A percentile compares a stretch with the other conserved stretches of the same genome.
phyloP scores from a whole-genome alignment of 2,797 vertebrate species.

The Malurus leucopterus region DNA sequence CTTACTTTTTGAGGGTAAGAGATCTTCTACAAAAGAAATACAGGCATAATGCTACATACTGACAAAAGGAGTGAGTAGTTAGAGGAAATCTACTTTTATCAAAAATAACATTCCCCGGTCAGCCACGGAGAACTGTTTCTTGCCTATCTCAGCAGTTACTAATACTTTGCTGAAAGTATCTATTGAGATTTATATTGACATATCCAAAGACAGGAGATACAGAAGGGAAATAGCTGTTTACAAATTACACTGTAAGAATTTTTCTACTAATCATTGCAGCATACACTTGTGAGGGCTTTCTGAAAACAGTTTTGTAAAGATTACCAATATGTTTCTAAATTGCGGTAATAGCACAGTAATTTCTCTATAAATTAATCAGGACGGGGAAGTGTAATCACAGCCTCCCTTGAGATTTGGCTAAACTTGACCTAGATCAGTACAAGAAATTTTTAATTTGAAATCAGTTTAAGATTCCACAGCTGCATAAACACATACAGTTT shows the following conservation, averaged over 20 bases:
- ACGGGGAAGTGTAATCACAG: not conserved
- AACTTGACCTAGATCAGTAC: not conserved
- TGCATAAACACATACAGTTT: not conserved
- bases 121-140: not conserved
- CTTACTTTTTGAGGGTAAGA: not conserved
- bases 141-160: not conserved
- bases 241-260: not conserved
- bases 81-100: not conserved
- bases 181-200: not conserved
- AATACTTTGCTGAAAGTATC: not conserved
- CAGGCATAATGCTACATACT: not conserved
- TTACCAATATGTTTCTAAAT: not conserved
- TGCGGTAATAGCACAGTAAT: not conserved
- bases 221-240: not conserved
- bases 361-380: not conserved
- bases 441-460: not conserved
- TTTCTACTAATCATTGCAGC: not conserved
- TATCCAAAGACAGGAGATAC: not conserved
- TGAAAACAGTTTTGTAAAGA: not conserved
- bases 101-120: not conserved
- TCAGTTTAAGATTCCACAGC: not conserved
- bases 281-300: not conserved
- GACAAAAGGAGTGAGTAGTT: not conserved
- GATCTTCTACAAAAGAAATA: not conserved
- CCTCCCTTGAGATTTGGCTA: not conserved